These are phyloP conservation scores for Cyprinodon brontotheroides DNA, from an alignment of 2,113 vertebrate species.

Conservation along the genomic window DNA sequence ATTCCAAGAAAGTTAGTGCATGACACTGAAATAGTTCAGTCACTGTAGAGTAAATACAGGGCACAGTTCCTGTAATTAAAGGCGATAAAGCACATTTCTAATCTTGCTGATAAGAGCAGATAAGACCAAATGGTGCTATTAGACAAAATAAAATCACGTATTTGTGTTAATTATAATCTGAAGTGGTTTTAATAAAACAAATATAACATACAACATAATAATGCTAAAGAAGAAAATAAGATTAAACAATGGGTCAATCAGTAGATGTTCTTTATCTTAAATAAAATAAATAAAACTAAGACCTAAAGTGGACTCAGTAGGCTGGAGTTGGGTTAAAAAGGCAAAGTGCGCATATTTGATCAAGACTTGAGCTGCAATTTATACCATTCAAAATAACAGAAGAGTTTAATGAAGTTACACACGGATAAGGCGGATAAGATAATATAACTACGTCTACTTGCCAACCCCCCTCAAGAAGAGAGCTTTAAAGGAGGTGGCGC, in stretches of 20 bases:
- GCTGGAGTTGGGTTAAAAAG: not conserved
- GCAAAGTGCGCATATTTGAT: not conserved
- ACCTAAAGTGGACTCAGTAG: not conserved
- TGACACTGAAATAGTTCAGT: not conserved
- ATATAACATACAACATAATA: no score
- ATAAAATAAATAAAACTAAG: not conserved
- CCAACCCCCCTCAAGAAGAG: not conserved
- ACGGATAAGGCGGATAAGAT: slow-evolving; percentile 29
- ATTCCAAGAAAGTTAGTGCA: not conserved
- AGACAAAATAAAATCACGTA: not conserved
- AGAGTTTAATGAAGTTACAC: not conserved
- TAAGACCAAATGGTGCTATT: not conserved
- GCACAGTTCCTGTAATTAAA: not conserved
- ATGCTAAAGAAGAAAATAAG: not conserved
- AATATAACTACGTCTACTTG: not conserved
- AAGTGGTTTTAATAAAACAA: not conserved
- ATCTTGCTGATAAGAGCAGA: not conserved
- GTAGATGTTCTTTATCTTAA: not conserved
- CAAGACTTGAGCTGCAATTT: not conserved
- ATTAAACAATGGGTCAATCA: not conserved
- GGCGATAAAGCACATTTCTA: not conserved
- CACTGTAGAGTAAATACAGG: not conserved
- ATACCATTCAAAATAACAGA: not conserved
- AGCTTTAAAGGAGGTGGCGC: slow-evolving; percentile 47
- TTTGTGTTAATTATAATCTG: not conserved